Evolutionary conservation across 2,113 vertebrate genomes (phyloP), one percentile per base, ranked within the genome.

Genomic region (Bucco capensis): DNA sequence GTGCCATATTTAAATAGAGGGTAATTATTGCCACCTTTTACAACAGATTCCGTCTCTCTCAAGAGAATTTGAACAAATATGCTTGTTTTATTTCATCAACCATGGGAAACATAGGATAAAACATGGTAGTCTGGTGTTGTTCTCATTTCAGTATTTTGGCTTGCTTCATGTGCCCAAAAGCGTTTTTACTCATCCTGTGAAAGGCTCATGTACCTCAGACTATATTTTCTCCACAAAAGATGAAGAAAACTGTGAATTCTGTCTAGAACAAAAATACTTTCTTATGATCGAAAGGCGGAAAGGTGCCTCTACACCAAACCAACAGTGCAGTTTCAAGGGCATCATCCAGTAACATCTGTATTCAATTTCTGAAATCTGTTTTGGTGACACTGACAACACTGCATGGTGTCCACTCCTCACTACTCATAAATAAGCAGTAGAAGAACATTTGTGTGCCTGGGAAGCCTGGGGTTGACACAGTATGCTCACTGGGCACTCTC

Each of bases 1-100:
- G 33, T 30, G 22, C 12, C 83, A 30, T 71, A 81, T 88, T 95
- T 92, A 91, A 88, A 91, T 91, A 88, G 14, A 79, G 7, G 19
- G 17, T 13, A 69, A 71, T 84, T 81, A 75, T 35, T 82, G 24
- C 12, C 62, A n/a, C 56, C 8, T 73, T 88, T 82, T 94, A 56
- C 65, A 83, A 91, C 66, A 86, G 83, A 27, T 88, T 95, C 61
- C 81, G 89, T 51, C 57, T 92, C 57, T 92, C 42, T 83, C 16
- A 53, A 47, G 58, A 67, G 30, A 70, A 60, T 80, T 95, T 56
- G 84, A 81, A 80, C 67, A 35, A 79, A 33, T 42, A 51, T 33
- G 42, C 24, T 61, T 44, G 4, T 65, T 77, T 91, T 88, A 77
- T 88, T 93, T 61, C 65, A 62, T 14, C 15, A 91, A 70, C 53